Percentiles rank a stretch among this genome's conserved stretches.
phyloP scores from a whole-genome alignment of 2,797 vertebrate genomes.

The Galaxias olidus region DNA sequence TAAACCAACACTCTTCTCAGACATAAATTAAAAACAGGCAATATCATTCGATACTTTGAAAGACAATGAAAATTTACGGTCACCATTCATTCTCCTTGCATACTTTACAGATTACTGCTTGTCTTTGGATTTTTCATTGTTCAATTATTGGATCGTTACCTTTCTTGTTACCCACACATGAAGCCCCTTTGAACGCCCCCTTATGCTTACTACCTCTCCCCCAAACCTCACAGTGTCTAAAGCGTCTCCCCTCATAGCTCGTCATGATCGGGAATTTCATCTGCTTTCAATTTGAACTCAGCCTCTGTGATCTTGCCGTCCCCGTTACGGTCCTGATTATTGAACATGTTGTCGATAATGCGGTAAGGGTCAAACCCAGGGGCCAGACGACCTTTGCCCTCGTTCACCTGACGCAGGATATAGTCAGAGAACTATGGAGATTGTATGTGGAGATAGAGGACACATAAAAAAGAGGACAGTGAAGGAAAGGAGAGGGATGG shows the following conservation, averaged over 20 bases:
- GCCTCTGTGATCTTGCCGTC: constrained; percentile 88
- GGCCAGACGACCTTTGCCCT: constrained; percentile 93
- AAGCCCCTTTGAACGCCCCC: constrained; percentile 30
- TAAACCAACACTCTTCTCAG: too few species aligned
- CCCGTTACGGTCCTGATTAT: constrained; percentile 92
- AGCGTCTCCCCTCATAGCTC: constrained; percentile 82
- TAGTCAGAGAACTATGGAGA: constrained; percentile 88
- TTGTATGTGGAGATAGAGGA: not conserved
- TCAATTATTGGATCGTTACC: too few species aligned
- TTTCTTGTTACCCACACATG: too few species aligned
- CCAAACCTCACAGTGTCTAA: constrained; percentile 19
- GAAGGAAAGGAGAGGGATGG: not conserved
- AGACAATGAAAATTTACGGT: too few species aligned
- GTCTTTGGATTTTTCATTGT: too few species aligned
- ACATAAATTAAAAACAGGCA: too few species aligned
- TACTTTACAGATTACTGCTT: too few species aligned
- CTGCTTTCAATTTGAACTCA: constrained; percentile 95
- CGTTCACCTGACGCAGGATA: constrained; percentile 87
- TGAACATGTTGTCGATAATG: constrained; percentile 96
- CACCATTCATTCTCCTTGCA: too few species aligned
- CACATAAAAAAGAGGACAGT: not conserved
- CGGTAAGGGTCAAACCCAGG: constrained; percentile 90
- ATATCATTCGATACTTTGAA: too few species aligned
- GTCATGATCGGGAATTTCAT: constrained; percentile 85
- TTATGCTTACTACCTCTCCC: constrained; percentile 29